Conservation (phyloP, 2,113 vertebrate genomes). For the Myrmecophaga tridactyla region DNA sequence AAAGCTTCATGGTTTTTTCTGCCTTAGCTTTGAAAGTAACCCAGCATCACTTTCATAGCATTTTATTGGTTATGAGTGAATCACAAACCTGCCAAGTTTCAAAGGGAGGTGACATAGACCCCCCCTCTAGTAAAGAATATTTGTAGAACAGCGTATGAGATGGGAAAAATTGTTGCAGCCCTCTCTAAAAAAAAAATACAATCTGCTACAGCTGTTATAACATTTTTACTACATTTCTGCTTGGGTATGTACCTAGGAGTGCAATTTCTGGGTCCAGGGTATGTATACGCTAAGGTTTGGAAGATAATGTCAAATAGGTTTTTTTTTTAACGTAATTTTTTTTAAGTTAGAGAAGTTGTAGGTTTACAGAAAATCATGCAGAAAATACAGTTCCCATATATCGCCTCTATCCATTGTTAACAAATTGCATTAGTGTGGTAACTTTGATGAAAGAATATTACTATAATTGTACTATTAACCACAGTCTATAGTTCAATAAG, state of each 20-base stretch:
- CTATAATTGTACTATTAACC: no score
- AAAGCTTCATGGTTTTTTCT: not conserved
- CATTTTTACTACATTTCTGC: not conserved
- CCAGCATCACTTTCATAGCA: not conserved
- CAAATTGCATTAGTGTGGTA: no score
- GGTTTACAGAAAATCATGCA: no score
- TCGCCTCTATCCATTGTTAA: no score
- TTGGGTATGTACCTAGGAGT: not conserved
- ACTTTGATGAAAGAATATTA: no score
- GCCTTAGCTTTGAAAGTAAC: not conserved
- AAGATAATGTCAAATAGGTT: not conserved
- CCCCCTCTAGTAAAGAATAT: not conserved
- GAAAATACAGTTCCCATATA: no score
- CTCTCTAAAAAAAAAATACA: not conserved
- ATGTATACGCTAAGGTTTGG: not conserved
- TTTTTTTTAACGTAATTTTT: not conserved
- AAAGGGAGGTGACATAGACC: not conserved
- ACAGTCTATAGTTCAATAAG: no score
- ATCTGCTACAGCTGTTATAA: not conserved
- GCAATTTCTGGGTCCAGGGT: not conserved
- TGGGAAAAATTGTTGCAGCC: not conserved
- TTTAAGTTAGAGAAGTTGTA: no score
- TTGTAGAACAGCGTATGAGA: not conserved
- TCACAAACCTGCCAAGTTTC: not conserved
- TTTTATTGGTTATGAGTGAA: not conserved